Conservation (phyloP, 2,888 invertebrate species). For the Ophioninae sp. region DNA sequence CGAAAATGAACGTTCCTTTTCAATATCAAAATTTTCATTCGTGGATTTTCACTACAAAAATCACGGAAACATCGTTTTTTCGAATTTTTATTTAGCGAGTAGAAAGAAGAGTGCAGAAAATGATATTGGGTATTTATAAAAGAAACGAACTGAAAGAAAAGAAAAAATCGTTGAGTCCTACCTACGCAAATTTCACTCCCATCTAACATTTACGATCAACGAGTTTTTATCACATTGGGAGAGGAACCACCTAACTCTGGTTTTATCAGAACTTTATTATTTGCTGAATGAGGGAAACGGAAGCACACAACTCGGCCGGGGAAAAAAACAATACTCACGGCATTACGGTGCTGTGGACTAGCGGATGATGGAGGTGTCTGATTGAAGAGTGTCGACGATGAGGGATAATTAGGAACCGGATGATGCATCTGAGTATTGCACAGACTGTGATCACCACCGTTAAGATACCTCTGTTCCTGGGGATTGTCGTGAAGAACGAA, state of each 20-base stretch:
- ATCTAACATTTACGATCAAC: neutral
- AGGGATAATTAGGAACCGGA: slow-evolving; percentile 81
- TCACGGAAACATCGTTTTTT: no score
- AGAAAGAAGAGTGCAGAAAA: no score
- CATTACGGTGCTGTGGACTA: slow-evolving; percentile 86
- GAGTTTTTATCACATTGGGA: neutral
- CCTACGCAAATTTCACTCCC: neutral
- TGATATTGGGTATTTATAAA: no score
- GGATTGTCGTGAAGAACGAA: slow-evolving; percentile 85
- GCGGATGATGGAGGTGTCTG: slow-evolving; percentile 84
- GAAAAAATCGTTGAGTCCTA: neutral
- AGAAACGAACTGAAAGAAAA: no score
- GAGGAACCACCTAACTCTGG: neutral
- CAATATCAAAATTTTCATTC: no score
- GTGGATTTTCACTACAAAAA: no score
- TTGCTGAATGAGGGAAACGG: slow-evolving; percentile 23
- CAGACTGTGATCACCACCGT: slow-evolving; percentile 85
- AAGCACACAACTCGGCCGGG: slow-evolving; percentile 12
- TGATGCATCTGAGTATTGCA: slow-evolving; percentile 82
- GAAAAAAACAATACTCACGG: slow-evolving; percentile 71
- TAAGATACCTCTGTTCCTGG: slow-evolving; percentile 84
- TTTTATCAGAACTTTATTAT: slow-evolving; percentile 23
- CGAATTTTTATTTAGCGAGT: no score
- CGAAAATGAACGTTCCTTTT: neutral
- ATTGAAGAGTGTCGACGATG: slow-evolving; percentile 80